A percentile compares a stretch with the other conserved stretches of the same genome.
Conservation (phyloP, 2,113 vertebrate species). For the Python bivittatus region DNA sequence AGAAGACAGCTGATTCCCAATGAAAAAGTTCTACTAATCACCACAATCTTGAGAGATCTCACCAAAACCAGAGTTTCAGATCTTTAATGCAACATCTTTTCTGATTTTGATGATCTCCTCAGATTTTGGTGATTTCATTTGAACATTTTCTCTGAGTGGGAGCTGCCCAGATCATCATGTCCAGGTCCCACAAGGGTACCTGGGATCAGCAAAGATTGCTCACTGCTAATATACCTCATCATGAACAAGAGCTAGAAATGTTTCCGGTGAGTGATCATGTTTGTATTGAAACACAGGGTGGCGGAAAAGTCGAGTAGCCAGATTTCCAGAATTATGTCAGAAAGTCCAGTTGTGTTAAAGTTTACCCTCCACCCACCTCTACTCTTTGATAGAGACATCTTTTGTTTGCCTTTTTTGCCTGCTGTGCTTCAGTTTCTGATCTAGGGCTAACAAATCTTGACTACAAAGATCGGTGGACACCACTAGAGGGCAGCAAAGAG, state of each 20-base stretch:
- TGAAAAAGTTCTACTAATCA: not conserved
- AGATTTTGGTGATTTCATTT: not conserved
- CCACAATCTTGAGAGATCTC: not conserved
- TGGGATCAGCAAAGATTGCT: not conserved
- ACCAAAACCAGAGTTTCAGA: not conserved
- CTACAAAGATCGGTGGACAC: not conserved
- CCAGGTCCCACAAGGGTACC: not conserved
- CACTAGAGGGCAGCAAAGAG: not conserved
- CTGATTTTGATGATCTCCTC: not conserved
- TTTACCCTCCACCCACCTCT: too few relatives aligned
- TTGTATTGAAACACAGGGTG: not conserved
- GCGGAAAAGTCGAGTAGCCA: not conserved
- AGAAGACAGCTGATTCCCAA: not conserved
- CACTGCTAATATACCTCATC: not conserved
- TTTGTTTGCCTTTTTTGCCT: not conserved
- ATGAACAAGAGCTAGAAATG: not conserved
- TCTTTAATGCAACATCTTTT: not conserved
- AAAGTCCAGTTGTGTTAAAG: not conserved
- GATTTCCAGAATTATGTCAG: not conserved
- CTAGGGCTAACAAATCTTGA: not conserved
- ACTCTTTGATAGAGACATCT: not conserved
- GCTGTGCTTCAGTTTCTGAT: not conserved
- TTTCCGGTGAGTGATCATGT: not conserved
- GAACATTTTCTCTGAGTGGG: not conserved
- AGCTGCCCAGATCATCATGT: not conserved